Conservation (phyloP, 1,140 invertebrate species). For the Triops longicaudatus region DNA sequence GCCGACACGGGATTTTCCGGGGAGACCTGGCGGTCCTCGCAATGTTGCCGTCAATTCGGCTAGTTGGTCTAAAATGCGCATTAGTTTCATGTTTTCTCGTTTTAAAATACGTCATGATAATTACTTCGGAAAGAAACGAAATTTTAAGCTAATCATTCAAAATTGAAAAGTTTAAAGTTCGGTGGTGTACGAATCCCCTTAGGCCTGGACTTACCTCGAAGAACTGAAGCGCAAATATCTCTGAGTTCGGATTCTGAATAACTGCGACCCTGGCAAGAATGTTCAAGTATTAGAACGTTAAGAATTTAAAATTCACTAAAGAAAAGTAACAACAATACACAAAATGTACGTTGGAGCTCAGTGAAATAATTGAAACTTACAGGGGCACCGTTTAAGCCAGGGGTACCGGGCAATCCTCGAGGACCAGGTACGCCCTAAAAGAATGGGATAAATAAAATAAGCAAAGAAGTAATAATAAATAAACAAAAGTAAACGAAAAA, state of each 20-base stretch:
- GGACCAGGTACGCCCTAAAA: slow-evolving; percentile 16
- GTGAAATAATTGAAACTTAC: too few relatives aligned
- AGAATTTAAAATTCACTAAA: not conserved
- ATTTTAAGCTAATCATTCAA: not conserved
- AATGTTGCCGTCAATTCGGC: slow-evolving; percentile 49
- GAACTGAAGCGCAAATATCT: slow-evolving; percentile 46
- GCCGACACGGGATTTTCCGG: slow-evolving; percentile 49
- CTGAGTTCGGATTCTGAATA: slow-evolving; percentile 45
- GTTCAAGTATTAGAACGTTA: not conserved
- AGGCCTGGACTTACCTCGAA: slow-evolving; percentile 42
- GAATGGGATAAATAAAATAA: too few relatives aligned
- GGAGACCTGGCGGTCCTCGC: slow-evolving; percentile 51
- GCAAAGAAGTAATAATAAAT: too few relatives aligned
- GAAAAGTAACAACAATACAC: slow-evolving; percentile 24
- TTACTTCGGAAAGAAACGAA: not conserved
- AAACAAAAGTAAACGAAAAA: too few relatives aligned
- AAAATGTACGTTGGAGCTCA: too few relatives aligned
- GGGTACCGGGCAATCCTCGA: slow-evolving; percentile 28
- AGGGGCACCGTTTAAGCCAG: slow-evolving; percentile 34
- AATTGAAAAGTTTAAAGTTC: not conserved
- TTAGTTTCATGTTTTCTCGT: not conserved
- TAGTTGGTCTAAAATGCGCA: slow-evolving; percentile 47
- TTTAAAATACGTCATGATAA: not conserved
- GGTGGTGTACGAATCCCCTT: too few relatives aligned
- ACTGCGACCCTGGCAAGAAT: slow-evolving; percentile 41